Percentiles rank a stretch among this genome's conserved stretches.
Conservation (phyloP, 2,888 invertebrate genomes). For the Lasius fuliginosus region DNA sequence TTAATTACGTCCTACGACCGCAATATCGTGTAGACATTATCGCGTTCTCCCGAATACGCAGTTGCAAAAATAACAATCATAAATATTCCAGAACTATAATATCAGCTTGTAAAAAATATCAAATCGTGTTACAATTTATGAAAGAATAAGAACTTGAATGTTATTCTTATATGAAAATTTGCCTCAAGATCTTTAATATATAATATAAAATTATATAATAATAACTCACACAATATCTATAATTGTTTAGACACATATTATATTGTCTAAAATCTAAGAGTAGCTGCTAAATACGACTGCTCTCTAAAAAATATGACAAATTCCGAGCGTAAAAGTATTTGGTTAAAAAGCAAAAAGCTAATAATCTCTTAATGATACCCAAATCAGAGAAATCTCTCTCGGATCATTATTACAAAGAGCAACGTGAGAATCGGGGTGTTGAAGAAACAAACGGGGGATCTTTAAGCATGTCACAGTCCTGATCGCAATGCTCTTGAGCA, state of each 20-base stretch:
- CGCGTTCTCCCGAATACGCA: not conserved
- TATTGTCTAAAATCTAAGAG: not conserved
- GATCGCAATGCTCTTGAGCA: slow-evolving; percentile 38
- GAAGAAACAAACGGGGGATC: slow-evolving; percentile 35
- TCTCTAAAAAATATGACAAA: not conserved
- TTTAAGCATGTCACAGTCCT: slow-evolving; percentile 43
- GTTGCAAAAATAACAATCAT: slow-evolving; percentile 7
- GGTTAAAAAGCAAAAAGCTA: not conserved
- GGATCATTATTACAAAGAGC: slow-evolving; percentile 30
- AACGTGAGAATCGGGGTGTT: slow-evolving; percentile 45
- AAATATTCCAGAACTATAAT: not conserved
- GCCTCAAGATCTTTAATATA: no score
- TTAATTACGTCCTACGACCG: slow-evolving; percentile 40
- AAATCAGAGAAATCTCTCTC: slow-evolving; percentile 12
- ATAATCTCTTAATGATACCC: not conserved
- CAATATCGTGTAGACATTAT: slow-evolving; percentile 31
- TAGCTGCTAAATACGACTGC: not conserved
- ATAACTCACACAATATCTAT: not conserved
- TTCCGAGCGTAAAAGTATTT: not conserved
- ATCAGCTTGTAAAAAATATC: not conserved
- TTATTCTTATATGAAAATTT: not conserved
- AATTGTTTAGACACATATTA: not conserved
- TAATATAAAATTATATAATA: no score
- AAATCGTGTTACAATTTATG: not conserved
- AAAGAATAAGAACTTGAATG: not conserved